Conservation (phyloP, 1,140 invertebrate species). For the Penaeus indicus region DNA sequence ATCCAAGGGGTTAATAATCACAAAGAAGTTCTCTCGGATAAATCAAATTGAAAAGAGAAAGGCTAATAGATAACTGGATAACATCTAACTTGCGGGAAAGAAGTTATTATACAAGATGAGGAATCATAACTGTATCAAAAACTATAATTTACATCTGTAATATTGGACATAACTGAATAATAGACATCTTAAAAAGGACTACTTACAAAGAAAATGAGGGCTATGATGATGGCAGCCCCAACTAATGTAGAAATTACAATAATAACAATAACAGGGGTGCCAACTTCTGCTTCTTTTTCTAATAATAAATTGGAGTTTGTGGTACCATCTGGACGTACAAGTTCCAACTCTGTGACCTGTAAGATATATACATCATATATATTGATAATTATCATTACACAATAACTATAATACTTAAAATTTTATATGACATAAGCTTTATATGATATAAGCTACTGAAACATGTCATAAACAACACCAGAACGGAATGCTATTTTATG, state of each 20-base stretch:
- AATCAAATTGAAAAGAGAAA: too few relatives aligned
- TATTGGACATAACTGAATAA: background rate
- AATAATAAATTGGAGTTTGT: conserved; percentile 14
- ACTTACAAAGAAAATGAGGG: conserved; percentile 54
- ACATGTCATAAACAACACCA: too few relatives aligned
- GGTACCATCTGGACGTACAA: conserved; percentile 33
- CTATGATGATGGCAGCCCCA: conserved; percentile 38
- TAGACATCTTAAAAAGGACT: background rate
- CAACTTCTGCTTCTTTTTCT: conserved; percentile 39
- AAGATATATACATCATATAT: background rate
- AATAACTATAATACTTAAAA: too few relatives aligned
- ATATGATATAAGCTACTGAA: too few relatives aligned
- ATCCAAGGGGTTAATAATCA: too few relatives aligned
- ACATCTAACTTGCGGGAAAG: too few relatives aligned
- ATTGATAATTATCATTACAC: background rate
- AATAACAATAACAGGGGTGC: conserved; percentile 51
- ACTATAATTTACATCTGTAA: too few relatives aligned
- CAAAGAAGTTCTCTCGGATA: too few relatives aligned
- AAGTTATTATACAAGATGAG: too few relatives aligned
- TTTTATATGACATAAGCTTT: too few relatives aligned
- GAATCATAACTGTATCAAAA: too few relatives aligned
- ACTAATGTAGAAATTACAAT: conserved; percentile 54
- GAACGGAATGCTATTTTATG: too few relatives aligned
- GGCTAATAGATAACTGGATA: background rate
- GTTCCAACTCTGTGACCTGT: conserved; percentile 50